These are phyloP conservation scores for Callionymus lyra DNA, from an alignment of 2,113 vertebrate genomes.

Conservation along the genomic window DNA sequence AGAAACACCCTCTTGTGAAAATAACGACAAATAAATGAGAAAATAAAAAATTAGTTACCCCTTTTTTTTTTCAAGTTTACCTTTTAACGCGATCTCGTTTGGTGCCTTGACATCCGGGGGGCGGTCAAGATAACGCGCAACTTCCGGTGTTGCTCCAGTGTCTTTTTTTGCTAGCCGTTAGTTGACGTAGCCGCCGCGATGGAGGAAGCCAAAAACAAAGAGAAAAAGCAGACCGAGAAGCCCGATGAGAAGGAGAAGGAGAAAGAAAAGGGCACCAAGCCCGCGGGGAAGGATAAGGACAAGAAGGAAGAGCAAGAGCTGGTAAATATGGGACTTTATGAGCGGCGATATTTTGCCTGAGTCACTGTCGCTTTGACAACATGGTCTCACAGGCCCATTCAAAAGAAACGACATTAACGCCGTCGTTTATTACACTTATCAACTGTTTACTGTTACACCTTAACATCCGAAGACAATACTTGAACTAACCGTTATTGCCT, in stretches of 20 bases:
- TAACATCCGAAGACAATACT: too few species aligned
- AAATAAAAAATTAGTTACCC: too few species aligned
- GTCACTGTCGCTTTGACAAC: slow-evolving; percentile 63
- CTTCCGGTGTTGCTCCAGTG: background rate
- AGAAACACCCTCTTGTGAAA: too few species aligned
- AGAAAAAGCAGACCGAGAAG: slow-evolving; percentile 62
- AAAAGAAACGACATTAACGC: background rate
- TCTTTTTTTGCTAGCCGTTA: slow-evolving; percentile 26
- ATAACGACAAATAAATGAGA: too few species aligned
- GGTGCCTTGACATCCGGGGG: background rate
- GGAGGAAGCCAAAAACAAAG: slow-evolving; percentile 72
- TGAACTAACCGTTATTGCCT: too few species aligned
- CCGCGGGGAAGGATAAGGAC: slow-evolving; percentile 64
- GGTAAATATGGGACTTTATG: slow-evolving; percentile 32
- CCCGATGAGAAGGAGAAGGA: slow-evolving; percentile 63
- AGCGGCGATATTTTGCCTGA: slow-evolving; percentile 61
- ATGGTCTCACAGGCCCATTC: slow-evolving; percentile 39
- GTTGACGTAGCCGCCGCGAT: slow-evolving; percentile 39
- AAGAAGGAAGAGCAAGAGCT: slow-evolving; percentile 74
- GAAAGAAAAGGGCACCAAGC: slow-evolving; percentile 52
- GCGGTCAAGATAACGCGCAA: slow-evolving; percentile 15
- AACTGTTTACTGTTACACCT: too few species aligned
- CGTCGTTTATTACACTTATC: too few species aligned
- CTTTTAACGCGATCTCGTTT: too few species aligned
- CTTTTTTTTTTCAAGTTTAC: too few species aligned